phyloP scores from a whole-genome alignment of 2,888 invertebrate genomes.

The Enoplolaimus lenunculus region DNA sequence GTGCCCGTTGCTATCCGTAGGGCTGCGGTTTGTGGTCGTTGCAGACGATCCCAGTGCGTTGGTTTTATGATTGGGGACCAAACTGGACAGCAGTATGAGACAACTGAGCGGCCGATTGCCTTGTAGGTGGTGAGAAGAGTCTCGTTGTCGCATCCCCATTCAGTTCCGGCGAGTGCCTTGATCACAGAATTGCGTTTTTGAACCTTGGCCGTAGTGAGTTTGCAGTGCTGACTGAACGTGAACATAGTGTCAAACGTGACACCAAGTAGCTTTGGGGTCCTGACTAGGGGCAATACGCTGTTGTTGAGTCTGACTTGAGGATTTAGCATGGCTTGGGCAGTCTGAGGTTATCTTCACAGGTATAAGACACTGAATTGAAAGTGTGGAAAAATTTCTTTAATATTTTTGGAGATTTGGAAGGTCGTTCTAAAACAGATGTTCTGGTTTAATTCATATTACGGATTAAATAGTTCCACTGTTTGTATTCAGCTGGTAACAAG shows the following conservation, averaged over 20 bases:
- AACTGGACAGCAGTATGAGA: slow-evolving; percentile 3
- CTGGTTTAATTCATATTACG: no score
- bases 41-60: not conserved
- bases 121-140: not conserved
- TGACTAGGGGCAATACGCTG: not conserved
- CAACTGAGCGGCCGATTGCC: not conserved
- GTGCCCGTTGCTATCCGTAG: not conserved
- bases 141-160: slow-evolving; percentile 1
- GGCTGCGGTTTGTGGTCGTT: not conserved
- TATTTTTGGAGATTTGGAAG: no score
- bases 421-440: no score
- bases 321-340: not conserved
- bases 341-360: no score
- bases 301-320: slow-evolving; percentile 3
- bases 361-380: no score
- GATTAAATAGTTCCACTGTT: no score
- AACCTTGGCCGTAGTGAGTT: not conserved
- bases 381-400: no score
- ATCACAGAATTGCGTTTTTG: not conserved
- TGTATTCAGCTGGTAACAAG: no score
- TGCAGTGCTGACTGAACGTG: slow-evolving; percentile 2
- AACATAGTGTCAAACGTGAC: slow-evolving; percentile 3
- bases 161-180: not conserved
- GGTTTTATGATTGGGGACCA: not conserved
- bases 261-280: slow-evolving; percentile 6